Base-by-base conservation (phyloP, 2,888 invertebrate species). In the Gisinianus flammeolus region DNA sequence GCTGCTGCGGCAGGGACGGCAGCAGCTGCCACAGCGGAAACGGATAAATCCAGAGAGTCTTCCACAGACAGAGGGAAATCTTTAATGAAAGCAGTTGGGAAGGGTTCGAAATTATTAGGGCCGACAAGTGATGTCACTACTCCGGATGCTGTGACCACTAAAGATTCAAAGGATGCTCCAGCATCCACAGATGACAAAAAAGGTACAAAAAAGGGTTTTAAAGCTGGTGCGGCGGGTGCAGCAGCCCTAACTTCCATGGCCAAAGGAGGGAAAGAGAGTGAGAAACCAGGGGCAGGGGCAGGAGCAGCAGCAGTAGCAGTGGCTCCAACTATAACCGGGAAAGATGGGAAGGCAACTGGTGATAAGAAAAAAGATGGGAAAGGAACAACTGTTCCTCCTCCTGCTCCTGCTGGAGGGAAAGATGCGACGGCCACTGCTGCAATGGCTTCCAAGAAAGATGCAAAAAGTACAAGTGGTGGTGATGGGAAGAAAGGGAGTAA, bases 391-490 rank as follows among this genome's bases (percentile, higher is more conserved):
- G 64, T 19, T 44, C 44, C 19, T 6, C 19, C 44, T 44, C 44
- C 31, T 2, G 44, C 5, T 33, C 56, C 31, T 24, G 64, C 26
- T 24, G 35, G 35, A n/a, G 22, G 19, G 24, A 71, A 69, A 56
- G 33, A 68, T 73, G 52, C 74, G 70, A 67, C 44, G 26, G 10
- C 52, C 12, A 24, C 44, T 6, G 68, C 44, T 8, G 68, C 68
- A n/a, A 24, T 22, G 2, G 68, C 44, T 2, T 1, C n/a, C n/a
- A n/a, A 26, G 26, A 28, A 28, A 76, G 77, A 64, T 56, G 77
- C 66, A 77, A 44, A 22, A 52, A 62, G 28, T n/a, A 78, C 77
- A 67, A 79, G 58, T 12, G 78, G 74, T 19, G 77, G 77, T 30
- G 31, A 67, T 16, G n/a, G 22, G 19, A 56, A 56, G 2, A 77